A percentile compares a stretch with the other conserved stretches of the same genome.
Conservation (phyloP, 2,797 vertebrate species). For the Molossus alvarezi region DNA sequence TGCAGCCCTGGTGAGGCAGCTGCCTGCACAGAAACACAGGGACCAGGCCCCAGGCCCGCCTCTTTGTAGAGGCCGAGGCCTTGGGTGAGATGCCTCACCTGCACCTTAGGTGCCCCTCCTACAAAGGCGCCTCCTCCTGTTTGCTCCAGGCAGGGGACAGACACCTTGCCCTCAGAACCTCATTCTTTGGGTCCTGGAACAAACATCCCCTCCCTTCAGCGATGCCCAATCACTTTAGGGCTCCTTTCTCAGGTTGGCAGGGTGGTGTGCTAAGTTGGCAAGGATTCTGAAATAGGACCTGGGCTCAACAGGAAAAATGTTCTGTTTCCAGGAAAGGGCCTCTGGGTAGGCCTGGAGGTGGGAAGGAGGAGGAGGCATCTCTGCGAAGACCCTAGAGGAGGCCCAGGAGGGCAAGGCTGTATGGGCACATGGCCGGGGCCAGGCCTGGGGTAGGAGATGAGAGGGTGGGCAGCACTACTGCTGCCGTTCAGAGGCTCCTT, state of each 20-base stretch:
- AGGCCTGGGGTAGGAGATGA: neutral
- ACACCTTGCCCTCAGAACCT: neutral
- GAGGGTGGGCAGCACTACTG: neutral
- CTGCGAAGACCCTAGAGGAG: neutral
- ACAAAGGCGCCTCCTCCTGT: neutral
- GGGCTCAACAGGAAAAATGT: neutral
- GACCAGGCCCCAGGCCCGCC: neutral
- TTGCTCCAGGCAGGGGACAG: neutral
- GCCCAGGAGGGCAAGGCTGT: neutral
- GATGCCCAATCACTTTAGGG: neutral
- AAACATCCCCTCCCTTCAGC: neutral
- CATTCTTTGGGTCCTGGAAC: neutral
- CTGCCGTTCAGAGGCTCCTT: neutral
- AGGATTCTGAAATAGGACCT: neutral
- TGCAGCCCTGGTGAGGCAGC: neutral
- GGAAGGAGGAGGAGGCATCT: neutral
- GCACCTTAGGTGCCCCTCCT: neutral
- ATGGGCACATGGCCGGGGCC: neutral
- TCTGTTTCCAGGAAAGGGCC: neutral
- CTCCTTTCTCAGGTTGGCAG: neutral
- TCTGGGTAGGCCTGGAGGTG: no score
- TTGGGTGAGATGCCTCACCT: neutral
- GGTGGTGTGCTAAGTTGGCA: neutral
- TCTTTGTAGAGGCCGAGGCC: neutral
- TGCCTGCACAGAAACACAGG: neutral